A percentile compares a stretch with the other conserved stretches of the same genome.
phyloP scores from a whole-genome alignment of 2,888 invertebrate genomes.

The Hecatera dysodea region DNA sequence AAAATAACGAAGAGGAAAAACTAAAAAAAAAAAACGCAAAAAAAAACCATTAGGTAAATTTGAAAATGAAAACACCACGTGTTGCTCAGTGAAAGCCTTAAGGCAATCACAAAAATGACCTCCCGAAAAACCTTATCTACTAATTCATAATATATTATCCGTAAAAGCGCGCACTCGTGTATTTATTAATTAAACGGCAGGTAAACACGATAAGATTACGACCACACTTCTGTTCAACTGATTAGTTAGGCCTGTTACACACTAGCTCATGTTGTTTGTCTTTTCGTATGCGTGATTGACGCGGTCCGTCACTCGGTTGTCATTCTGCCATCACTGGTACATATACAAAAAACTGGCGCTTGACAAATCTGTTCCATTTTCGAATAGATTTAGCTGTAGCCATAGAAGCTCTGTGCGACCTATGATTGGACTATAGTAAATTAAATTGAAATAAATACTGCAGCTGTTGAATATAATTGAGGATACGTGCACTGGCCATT shows the following conservation, averaged over 20 bases:
- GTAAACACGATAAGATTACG: slow-evolving; percentile 63
- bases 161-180: slow-evolving; percentile 48
- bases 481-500: slow-evolving; percentile 28
- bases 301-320: slow-evolving; percentile 24
- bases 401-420: not conserved
- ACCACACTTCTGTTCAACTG: slow-evolving; percentile 39
- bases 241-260: slow-evolving; percentile 34
- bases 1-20: not conserved
- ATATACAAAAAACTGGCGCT: not conserved
- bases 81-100: not conserved
- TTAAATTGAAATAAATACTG: slow-evolving; percentile 2
- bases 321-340: slow-evolving; percentile 22
- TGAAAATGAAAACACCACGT: not conserved
- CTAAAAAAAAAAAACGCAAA: not conserved
- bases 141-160: slow-evolving; percentile 52
- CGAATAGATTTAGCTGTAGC: not conserved
- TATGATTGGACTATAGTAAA: not conserved
- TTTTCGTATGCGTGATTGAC: slow-evolving; percentile 4
- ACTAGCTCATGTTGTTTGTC: slow-evolving; percentile 29
- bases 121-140: slow-evolving; percentile 47
- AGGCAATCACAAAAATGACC: slow-evolving; percentile 36
- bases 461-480: slow-evolving; percentile 38
- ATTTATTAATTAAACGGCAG: slow-evolving; percentile 64
- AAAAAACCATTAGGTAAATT: too few species aligned
- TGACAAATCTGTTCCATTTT: not conserved